These are phyloP conservation scores for Bombus huntii DNA, from an alignment of 1,140 invertebrate species.

Conservation along the genomic window DNA sequence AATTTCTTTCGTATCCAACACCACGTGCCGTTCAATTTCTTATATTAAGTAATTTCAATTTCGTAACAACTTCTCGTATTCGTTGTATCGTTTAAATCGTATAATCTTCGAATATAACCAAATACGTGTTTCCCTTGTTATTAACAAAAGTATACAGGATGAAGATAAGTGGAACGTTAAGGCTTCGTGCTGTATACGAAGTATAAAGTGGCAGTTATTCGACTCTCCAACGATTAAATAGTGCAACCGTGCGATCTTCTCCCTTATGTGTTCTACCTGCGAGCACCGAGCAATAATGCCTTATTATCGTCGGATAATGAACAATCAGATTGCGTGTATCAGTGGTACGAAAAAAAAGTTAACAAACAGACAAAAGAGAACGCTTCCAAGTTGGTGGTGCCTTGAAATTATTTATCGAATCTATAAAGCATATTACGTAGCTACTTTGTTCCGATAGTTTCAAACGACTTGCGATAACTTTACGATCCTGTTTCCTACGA, in stretches of 20 bases:
- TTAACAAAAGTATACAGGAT: background rate
- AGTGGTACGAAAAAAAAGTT: no score
- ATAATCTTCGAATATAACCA: no score
- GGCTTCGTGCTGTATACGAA: background rate
- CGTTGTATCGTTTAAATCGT: background rate
- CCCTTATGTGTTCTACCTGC: background rate
- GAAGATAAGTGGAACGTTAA: background rate
- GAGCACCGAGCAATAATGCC: background rate
- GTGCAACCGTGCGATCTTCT: background rate
- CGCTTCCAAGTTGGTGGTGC: background rate
- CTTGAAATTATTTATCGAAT: background rate
- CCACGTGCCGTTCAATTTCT: no score
- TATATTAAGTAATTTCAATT: background rate
- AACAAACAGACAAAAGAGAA: background rate
- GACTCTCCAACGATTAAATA: background rate
- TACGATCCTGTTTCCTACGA: background rate
- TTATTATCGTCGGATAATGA: background rate
- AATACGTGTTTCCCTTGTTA: background rate
- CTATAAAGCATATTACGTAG: background rate
- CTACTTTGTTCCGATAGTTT: background rate
- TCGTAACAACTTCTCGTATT: background rate
- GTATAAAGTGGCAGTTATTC: background rate
- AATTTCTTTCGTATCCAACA: background rate
- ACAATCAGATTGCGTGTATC: background rate
- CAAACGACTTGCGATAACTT: background rate